These are phyloP conservation scores for Pogonocichla stellata DNA, from an alignment of 2,113 vertebrate genomes.

Conservation along the genomic window DNA sequence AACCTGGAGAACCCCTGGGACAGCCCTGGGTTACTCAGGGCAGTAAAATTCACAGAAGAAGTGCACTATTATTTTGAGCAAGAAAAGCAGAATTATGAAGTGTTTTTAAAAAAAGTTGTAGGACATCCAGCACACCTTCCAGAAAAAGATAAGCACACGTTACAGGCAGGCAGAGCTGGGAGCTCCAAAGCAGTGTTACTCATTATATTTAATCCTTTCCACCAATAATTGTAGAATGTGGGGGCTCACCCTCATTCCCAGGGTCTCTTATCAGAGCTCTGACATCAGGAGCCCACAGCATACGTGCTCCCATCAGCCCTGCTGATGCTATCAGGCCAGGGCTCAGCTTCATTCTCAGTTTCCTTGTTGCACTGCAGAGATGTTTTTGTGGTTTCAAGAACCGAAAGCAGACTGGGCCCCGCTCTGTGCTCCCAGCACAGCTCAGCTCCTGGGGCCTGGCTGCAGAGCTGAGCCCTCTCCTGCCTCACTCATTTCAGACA, in stretches of 20 bases:
- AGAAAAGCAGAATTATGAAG: neutral
- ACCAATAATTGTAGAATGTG: rapidly evolving
- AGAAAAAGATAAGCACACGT: rapidly evolving
- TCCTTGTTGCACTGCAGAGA: constrained; percentile 10
- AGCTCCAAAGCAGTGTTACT: neutral
- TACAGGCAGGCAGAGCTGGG: neutral
- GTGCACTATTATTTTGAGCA: neutral
- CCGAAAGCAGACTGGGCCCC: neutral
- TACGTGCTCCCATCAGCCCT: neutral
- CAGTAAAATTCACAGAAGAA: neutral
- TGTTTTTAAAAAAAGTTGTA: neutral
- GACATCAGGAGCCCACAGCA: neutral
- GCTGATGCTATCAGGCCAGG: neutral
- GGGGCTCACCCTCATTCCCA: neutral
- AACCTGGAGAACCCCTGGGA: neutral
- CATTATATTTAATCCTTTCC: neutral
- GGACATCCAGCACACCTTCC: neutral
- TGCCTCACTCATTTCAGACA: neutral
- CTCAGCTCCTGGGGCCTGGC: neutral
- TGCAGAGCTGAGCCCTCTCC: neutral
- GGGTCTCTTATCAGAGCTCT: neutral
- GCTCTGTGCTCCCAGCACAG: neutral
- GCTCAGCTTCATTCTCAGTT: neutral
- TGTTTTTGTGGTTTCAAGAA: constrained; percentile 56
- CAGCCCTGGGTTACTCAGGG: neutral